These are phyloP conservation scores for Octomys mimax DNA, from an alignment of 2,797 vertebrate genomes.

Conservation along the genomic window DNA sequence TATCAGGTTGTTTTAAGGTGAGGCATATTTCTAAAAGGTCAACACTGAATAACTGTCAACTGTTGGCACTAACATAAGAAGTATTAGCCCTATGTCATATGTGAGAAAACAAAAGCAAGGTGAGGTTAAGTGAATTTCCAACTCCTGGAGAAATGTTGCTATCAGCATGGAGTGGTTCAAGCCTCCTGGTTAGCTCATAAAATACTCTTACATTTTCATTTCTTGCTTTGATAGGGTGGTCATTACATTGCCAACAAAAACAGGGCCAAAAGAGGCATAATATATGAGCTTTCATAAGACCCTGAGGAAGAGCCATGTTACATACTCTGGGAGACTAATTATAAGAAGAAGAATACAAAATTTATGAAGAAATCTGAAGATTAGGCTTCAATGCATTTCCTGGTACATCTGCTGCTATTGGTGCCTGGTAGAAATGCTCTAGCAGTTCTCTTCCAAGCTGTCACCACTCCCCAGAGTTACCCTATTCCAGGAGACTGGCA, in stretches of 20 bases:
- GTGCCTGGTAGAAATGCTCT: not conserved
- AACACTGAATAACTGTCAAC: not conserved
- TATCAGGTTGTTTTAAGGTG: constrained; percentile 50
- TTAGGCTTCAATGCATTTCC: constrained; percentile 8
- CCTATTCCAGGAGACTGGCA: not conserved
- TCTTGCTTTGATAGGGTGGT: constrained; percentile 35
- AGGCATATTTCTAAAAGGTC: not conserved
- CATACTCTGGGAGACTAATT: constrained; percentile 44
- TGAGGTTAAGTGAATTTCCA: constrained; percentile 28
- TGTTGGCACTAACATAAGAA: constrained; percentile 21
- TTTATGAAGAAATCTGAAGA: constrained; percentile 41
- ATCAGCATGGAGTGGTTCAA: not conserved
- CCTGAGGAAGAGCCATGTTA: constrained; percentile 26
- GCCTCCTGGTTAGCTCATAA: not conserved
- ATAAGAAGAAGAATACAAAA: constrained; percentile 56
- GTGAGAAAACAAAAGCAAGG: constrained; percentile 14
- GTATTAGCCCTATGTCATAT: not conserved
- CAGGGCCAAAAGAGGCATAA: not conserved
- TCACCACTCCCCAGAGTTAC: not conserved
- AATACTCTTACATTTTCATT: not conserved
- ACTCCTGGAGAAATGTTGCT: not conserved
- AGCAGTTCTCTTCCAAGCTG: not conserved
- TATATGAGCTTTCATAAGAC: not conserved
- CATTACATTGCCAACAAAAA: constrained; percentile 30
- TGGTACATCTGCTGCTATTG: not conserved